phyloP scores from a whole-genome alignment of 2,888 invertebrate genomes.

The Dynastes grantii region DNA sequence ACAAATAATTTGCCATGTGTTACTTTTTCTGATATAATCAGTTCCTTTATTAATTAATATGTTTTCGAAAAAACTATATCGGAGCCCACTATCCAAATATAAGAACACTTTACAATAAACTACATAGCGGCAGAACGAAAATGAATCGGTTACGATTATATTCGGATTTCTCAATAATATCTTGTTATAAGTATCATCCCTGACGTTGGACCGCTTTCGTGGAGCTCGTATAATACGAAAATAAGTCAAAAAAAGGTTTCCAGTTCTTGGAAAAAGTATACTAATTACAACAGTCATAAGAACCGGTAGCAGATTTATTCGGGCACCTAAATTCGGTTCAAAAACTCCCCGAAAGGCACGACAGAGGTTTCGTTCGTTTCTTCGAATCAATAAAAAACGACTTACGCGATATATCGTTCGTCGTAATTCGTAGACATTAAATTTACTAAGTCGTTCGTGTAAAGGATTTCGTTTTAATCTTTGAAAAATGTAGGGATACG shows the following conservation, averaged over 20 bases:
- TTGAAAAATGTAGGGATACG: too few relatives aligned
- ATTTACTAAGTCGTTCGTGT: conserved; percentile 7
- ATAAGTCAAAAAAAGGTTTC: neutral
- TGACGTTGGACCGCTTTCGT: conserved; percentile 1
- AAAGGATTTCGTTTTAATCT: neutral
- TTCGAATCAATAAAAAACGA: conserved; percentile 2
- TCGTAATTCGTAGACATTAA: conserved; percentile 24
- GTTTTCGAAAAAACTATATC: neutral
- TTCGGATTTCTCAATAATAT: neutral
- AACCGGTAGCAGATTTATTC: conserved; percentile 28
- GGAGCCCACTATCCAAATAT: neutral
- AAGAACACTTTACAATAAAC: neutral
- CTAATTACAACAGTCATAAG: conserved; percentile 2
- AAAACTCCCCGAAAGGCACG: neutral
- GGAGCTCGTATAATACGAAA: conserved; percentile 7
- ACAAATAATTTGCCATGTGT: too few relatives aligned
- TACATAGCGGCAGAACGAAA: neutral
- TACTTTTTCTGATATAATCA: too few relatives aligned
- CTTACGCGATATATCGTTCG: neutral
- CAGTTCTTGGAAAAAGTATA: neutral
- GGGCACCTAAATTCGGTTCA: neutral
- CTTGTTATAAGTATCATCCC: conserved; percentile 8
- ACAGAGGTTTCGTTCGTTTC: neutral
- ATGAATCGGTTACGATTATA: conserved; percentile 13
- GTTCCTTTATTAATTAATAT: neutral